A percentile compares a stretch with the other conserved stretches of the same genome.
Conservation (phyloP, 2,888 invertebrate genomes). For the Caradrina clavipalpis region DNA sequence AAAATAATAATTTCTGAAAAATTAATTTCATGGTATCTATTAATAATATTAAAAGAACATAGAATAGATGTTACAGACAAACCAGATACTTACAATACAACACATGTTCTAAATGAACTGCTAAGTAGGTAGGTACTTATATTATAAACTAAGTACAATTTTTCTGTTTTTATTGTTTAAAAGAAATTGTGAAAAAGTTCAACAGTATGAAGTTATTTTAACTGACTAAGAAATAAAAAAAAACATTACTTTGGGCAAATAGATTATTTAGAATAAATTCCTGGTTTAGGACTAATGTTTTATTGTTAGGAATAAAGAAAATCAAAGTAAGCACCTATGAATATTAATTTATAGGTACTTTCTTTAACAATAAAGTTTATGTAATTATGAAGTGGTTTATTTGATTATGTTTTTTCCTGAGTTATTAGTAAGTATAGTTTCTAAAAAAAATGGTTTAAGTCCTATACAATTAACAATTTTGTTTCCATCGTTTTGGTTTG, state of each 20-base stretch:
- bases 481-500: background rate
- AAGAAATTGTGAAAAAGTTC: conserved; percentile 29
- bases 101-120: background rate
- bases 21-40: too few relatives aligned
- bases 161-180: conserved; percentile 8
- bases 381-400: background rate
- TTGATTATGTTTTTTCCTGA: background rate
- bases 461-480: background rate
- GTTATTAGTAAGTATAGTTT: background rate
- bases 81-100: background rate
- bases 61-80: background rate
- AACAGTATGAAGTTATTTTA: background rate
- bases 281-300: background rate
- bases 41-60: background rate
- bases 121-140: background rate
- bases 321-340: too few relatives aligned
- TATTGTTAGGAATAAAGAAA: background rate
- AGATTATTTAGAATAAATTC: background rate
- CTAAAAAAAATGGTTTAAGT: background rate
- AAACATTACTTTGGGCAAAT: background rate
- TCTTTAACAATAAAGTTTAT: background rate
- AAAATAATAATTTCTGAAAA: background rate
- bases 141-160: conserved; percentile 11
- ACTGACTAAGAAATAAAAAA: background rate
- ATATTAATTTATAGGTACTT: too few relatives aligned